Conservation (phyloP, 64 coral and sea anemone genomes). For the Dendrophyllia cribrosa region DNA sequence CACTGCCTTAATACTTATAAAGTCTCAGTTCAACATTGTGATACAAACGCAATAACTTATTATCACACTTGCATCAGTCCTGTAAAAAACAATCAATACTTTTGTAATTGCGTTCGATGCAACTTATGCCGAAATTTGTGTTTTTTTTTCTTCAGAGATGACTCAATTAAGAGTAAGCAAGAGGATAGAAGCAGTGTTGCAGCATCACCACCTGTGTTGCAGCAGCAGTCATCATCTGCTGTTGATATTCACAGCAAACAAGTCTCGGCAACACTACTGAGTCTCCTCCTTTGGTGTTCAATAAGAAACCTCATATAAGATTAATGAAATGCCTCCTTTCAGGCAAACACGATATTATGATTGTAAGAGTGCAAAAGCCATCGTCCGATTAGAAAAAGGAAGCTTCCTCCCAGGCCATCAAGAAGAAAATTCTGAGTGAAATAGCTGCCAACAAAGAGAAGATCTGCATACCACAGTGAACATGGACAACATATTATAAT, state of each 20-base stretch:
- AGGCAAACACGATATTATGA: not conserved
- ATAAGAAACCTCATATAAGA: conserved; percentile 10
- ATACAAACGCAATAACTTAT: too few relatives aligned
- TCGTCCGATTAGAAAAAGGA: not conserved
- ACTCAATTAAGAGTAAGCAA: not conserved
- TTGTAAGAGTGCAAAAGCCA: not conserved
- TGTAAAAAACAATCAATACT: too few relatives aligned
- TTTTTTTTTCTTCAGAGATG: not conserved
- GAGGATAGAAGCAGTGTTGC: not conserved
- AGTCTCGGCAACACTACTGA: not conserved
- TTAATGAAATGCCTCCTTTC: not conserved
- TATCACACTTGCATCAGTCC: too few relatives aligned
- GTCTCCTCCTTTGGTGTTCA: not conserved
- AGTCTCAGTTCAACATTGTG: too few relatives aligned
- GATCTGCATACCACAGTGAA: not conserved
- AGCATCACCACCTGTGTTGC: not conserved
- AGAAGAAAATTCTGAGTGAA: not conserved
- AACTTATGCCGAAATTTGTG: too few relatives aligned
- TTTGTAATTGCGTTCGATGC: too few relatives aligned
- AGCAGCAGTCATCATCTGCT: not conserved
- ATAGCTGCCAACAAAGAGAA: not conserved
- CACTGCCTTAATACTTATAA: too few relatives aligned
- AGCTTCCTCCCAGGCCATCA: not conserved
- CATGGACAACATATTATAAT: not conserved
- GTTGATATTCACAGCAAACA: not conserved